A percentile compares a stretch with the other conserved stretches of the same genome.
These are phyloP conservation scores for Epiblema foenella DNA, from an alignment of 2,888 invertebrate genomes.

Conservation along the genomic window DNA sequence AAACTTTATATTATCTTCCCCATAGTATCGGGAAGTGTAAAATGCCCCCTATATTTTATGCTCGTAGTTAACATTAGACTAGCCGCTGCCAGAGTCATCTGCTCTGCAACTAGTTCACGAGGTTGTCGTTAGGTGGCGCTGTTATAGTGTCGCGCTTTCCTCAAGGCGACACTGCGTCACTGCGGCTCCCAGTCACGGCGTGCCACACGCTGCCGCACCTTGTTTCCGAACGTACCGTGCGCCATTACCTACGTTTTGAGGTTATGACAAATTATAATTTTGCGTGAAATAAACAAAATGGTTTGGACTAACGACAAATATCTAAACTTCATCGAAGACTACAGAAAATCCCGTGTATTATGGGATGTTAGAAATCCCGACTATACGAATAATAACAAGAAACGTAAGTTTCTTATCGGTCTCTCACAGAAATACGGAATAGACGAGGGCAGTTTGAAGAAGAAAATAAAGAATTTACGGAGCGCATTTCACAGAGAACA, in stretches of 20 bases:
- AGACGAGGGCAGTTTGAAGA: slow-evolving; percentile 28
- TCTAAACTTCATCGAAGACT: slow-evolving; percentile 34
- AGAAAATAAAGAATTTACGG: slow-evolving; percentile 41
- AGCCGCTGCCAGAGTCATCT: background rate
- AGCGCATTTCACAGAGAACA: slow-evolving; percentile 40
- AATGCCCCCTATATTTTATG: too few relatives aligned
- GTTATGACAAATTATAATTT: slow-evolving; percentile 22
- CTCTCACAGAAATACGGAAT: slow-evolving; percentile 34
- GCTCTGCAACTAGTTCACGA: background rate
- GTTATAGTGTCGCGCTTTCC: slow-evolving; percentile 4
- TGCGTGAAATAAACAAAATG: slow-evolving; percentile 24
- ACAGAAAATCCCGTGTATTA: slow-evolving; percentile 29
- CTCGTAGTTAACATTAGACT: too few relatives aligned
- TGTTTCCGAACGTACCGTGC: slow-evolving; percentile 21
- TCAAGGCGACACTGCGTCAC: slow-evolving; percentile 17
- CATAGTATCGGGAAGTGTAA: too few relatives aligned
- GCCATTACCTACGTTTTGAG: slow-evolving; percentile 32
- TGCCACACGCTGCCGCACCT: slow-evolving; percentile 40
- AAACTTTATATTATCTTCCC: too few relatives aligned
- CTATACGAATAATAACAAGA: slow-evolving; percentile 37
- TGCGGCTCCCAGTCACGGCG: slow-evolving; percentile 33
- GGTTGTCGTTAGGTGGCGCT: background rate
- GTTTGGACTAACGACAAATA: slow-evolving; percentile 37
- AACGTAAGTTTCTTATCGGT: slow-evolving; percentile 26
- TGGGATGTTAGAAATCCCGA: slow-evolving; percentile 37